phyloP scores from a whole-genome alignment of 30 jellyfish, hydroid and myxozoan genomes.

The Catostylus mosaicus region DNA sequence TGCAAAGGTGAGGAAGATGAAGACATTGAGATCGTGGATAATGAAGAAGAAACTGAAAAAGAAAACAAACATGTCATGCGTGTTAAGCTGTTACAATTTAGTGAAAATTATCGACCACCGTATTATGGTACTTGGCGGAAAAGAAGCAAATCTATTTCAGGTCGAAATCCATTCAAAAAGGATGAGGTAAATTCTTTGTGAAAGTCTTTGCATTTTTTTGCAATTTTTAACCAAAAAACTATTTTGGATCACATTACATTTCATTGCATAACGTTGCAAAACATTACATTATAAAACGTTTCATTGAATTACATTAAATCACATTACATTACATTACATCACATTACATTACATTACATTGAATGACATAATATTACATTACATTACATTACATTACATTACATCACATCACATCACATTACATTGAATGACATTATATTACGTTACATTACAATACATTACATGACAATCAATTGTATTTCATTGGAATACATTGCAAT shows the following conservation, averaged over 20 bases:
- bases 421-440: too few species aligned
- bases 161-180: conserved; percentile 79
- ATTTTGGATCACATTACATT: not conserved
- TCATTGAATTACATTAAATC: too few species aligned
- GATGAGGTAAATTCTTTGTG: conserved; percentile 72
- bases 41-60: conserved; percentile 26
- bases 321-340: too few species aligned
- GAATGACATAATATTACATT: too few species aligned
- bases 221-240: not conserved
- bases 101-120: conserved; percentile 98
- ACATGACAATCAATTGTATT: too few species aligned
- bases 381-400: too few species aligned
- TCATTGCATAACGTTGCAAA: not conserved
- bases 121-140: conserved; percentile 98
- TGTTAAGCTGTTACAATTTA: conserved; percentile 88
- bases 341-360: too few species aligned
- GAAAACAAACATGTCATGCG: conserved; percentile 22
- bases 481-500: too few species aligned
- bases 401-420: too few species aligned
- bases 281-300: too few species aligned
- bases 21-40: conserved; percentile 24
- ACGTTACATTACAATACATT: too few species aligned
- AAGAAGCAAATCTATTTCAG: conserved; percentile 61
- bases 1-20: conserved; percentile 10
- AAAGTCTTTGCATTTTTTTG: too few species aligned